phyloP scores from a whole-genome alignment of 2,797 vertebrate species.

The Dipus sagitta region DNA sequence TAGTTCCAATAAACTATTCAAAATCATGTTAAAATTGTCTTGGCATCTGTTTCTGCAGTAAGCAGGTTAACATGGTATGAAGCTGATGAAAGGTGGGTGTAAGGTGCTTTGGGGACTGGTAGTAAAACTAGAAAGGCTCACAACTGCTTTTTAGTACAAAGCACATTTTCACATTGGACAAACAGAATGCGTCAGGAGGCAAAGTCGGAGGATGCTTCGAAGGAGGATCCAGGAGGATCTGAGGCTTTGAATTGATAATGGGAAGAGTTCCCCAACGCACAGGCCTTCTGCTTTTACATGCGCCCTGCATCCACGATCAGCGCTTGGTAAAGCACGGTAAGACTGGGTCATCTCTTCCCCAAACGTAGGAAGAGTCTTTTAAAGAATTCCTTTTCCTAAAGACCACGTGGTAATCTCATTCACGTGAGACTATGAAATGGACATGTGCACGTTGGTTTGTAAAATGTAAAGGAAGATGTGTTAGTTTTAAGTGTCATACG shows the following conservation, averaged over 20 bases:
- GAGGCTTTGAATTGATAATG: conserved; percentile 64
- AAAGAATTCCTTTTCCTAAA: conserved; percentile 67
- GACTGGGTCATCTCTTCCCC: conserved; percentile 65
- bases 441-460: conserved; percentile 63
- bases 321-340: conserved; percentile 63
- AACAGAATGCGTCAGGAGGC: conserved; percentile 48
- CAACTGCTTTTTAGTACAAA: conserved; percentile 78
- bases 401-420: conserved; percentile 40
- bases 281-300: conserved; percentile 51
- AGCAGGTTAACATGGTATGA: conserved; percentile 82
- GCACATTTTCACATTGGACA: conserved; percentile 75
- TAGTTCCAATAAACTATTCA: conserved; percentile 77
- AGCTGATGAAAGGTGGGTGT: conserved; percentile 82
- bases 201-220: conserved; percentile 54
- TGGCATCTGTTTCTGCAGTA: conserved; percentile 80
- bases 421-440: conserved; percentile 74
- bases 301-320: conserved; percentile 63
- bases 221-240: conserved; percentile 11
- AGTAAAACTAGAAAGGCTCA: conserved; percentile 77
- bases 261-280: conserved; percentile 54
- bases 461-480: conserved; percentile 38
- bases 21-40: conserved; percentile 77
- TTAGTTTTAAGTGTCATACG: conserved; percentile 44
- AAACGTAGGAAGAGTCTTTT: conserved; percentile 69
- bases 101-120: conserved; percentile 76